phyloP scores from a whole-genome alignment of 2,113 vertebrate genomes.

The Naja naja region DNA sequence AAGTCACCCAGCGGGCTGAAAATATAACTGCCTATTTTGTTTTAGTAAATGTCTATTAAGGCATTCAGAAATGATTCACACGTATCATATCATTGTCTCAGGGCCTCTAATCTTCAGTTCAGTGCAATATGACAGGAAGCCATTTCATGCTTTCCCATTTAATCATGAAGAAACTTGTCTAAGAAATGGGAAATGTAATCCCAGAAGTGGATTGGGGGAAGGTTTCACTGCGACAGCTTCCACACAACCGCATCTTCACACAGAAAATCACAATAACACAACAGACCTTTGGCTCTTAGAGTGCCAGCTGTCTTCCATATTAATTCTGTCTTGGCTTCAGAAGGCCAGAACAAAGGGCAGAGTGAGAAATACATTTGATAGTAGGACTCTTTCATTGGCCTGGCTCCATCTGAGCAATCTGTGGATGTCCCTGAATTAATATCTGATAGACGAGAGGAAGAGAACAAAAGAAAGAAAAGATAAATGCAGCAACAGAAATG shows the following conservation, averaged over 20 bases:
- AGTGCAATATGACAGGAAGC: neutral
- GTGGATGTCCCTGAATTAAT: conserved; percentile 33
- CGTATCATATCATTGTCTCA: neutral
- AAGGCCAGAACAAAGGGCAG: conserved; percentile 27
- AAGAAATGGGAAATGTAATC: conserved; percentile 5
- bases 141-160: neutral
- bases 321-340: conserved; percentile 17
- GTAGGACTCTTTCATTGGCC: conserved; percentile 24
- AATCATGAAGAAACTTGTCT: neutral
- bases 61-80: neutral
- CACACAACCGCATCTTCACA: neutral
- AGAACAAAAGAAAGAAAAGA: neutral
- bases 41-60: neutral
- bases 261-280: neutral
- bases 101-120: neutral
- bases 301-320: conserved; percentile 8
- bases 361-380: conserved; percentile 18
- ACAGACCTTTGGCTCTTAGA: neutral
- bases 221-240: neutral
- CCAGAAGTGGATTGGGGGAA: neutral
- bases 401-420: neutral
- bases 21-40: neutral
- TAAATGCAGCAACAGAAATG: conserved; percentile 8
- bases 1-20: neutral
- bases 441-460: conserved; percentile 1